Evolutionary conservation across 2,888 invertebrate species (phyloP), one percentile per base, ranked within the genome.

Genomic region (Nycteola revayana): DNA sequence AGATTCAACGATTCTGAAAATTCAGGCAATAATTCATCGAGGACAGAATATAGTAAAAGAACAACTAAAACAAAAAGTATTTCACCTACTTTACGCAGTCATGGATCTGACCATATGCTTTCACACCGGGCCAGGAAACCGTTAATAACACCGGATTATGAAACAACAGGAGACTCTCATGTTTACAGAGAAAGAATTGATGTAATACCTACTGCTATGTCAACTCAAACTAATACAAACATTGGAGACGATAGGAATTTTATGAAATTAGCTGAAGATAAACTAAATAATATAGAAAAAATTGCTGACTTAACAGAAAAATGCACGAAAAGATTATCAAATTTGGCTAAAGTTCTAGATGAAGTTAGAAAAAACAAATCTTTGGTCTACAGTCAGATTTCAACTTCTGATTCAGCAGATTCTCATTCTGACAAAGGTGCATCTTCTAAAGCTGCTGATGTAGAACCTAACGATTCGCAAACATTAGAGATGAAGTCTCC

Each of bases 221-320:
- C 83, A 5, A 84, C 82, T 10, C 86, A 86, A 60, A 84, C 87
- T 9, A 75, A 60, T 25, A 59, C 59, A 25, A 66, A 69, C 27
- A 55, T 66, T 31, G 75, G 75, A 23, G 52, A 59, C 27, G 83
- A 86, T 53, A 57, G 64, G 1, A 75, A 83, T 49, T 75, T 74
- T 32, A 74, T 84, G 55, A 79, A 75, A 60, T 33, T 82, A 37
- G 87, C 80, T 14, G 84, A 86, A 64, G 71, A 77, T 28, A 86
- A 87, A 67, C 66, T 86, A 28, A 78, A 86, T 46, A 87, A 87
- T 47, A 88, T 87, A 79, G 87, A 87, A 52, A 87, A 86, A 69
- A 86, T 88, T 29, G 87, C 88, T 8, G 79, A 84, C 46, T 65
- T 87, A 10, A 88, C 88, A 3, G 86, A 88, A 56, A 84, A 82